Evolutionary conservation across 2,797 vertebrate species (phyloP).

Genomic region (Gallinago solitaria): DNA sequence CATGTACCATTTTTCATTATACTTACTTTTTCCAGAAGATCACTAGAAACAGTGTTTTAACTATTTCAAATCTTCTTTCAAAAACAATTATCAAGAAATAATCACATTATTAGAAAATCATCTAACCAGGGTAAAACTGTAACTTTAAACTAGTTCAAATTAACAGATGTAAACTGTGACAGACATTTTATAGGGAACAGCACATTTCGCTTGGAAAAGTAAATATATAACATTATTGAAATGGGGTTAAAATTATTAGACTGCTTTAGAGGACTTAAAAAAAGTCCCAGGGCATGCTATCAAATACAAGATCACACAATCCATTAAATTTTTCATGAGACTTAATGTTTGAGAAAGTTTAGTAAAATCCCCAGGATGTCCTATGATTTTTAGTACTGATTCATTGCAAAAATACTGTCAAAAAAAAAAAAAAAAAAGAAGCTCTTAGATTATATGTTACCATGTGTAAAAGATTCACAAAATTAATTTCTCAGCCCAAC

Average conservation of each 20-base stretch:
- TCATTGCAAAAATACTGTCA: background rate
- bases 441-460: background rate
- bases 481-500: background rate
- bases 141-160: background rate
- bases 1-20: background rate
- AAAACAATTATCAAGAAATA: slow-evolving; percentile 4
- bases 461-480: background rate
- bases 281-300: background rate
- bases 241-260: background rate
- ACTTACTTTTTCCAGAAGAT: background rate
- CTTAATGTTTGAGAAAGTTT: background rate
- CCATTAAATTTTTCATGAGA: background rate
- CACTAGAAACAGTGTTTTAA: background rate
- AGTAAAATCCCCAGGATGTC: background rate
- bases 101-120: slow-evolving; percentile 14
- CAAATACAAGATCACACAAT: background rate
- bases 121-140: background rate
- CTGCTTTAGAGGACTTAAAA: background rate
- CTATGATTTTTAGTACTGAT: background rate
- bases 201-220: background rate
- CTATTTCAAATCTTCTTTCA: background rate
- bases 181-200: background rate
- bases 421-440: background rate
- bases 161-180: background rate
- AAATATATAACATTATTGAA: slow-evolving; percentile 20